Evolutionary conservation across 2,797 vertebrate genomes (phyloP), one percentile per base, ranked within the genome.

Genomic region (Sandelia bainsii): DNA sequence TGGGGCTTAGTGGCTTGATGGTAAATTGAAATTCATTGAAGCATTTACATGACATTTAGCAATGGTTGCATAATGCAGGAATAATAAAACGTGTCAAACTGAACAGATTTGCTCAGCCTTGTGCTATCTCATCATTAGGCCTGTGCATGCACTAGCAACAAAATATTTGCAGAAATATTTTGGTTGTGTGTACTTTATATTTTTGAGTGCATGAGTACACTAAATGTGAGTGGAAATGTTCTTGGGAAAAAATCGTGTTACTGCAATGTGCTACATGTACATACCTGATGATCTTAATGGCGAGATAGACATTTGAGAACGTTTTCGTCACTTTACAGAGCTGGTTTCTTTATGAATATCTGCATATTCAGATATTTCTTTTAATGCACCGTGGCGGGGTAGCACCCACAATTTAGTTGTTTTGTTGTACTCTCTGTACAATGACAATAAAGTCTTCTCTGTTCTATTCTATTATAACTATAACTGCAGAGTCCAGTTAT

Each of bases 31-130:
- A 90, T 90, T 85, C 85, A 93, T 78, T 85, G 86, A 90, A 91
- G 90, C 88, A 92, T 91, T 92, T 86, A 85, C 77, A 80, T 91
- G 89, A 91, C 91, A 91, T 92, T 94, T 90, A 88, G 86, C 80
- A 84, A 82, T 70, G 82, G 80, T 82, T 79, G 77, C 69, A 90
- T 90, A 90, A 91, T 84, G 83, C 76, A 63, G 58, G 69, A 89
- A 89, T 90, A 88, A 89, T 91, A 91, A 87, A 91, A 92, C 70
- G 58, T 87, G 82, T 87, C 87, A 90, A 79, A 83, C 71, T 48
- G 80, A 87, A 90, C 67, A 11, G 69, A 81, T 77, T 74, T 52
- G 9, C 80, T 75, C 48, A 79, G 69, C 59, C 62, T 75, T 69
- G 57, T 84, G 72, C 81, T 63, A 77, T 81, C 75, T 87, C 79